A percentile compares a stretch with the other conserved stretches of the same genome.
Conservation (phyloP, 2,888 invertebrate genomes). For the Eupithecia pulchellata region DNA sequence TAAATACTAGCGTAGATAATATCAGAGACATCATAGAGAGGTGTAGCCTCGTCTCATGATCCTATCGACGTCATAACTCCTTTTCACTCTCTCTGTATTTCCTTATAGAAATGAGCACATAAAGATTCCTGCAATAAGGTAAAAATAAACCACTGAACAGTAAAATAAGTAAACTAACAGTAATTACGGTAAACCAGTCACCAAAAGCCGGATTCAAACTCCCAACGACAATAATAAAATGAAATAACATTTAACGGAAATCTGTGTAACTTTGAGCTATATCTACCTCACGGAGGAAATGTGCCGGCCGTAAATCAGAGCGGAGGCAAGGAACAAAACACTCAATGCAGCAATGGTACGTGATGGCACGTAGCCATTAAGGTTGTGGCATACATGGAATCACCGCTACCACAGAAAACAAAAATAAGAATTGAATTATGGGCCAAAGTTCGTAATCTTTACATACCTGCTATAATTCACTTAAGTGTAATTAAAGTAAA, state of each 20-base stretch:
- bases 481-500: no score
- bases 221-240: slow-evolving; percentile 20
- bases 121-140: background rate
- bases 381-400: slow-evolving; percentile 40
- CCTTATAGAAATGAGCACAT: background rate
- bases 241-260: slow-evolving; percentile 41
- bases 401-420: background rate
- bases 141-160: background rate
- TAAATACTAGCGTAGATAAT: no score
- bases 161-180: background rate
- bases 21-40: background rate
- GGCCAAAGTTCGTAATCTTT: background rate
- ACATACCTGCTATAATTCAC: no score
- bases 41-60: background rate
- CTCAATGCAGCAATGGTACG: slow-evolving; percentile 55
- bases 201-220: slow-evolving; percentile 11
- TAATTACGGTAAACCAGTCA: slow-evolving; percentile 4
- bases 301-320: slow-evolving; percentile 63
- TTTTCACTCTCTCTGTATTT: background rate
- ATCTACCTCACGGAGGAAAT: slow-evolving; percentile 57
- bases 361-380: slow-evolving; percentile 57
- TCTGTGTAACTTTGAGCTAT: slow-evolving; percentile 33
- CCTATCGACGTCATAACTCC: background rate
- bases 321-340: slow-evolving; percentile 51
- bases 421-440: background rate